Base-by-base conservation (phyloP, 2,888 invertebrate species). In the Erynnis tages region DNA sequence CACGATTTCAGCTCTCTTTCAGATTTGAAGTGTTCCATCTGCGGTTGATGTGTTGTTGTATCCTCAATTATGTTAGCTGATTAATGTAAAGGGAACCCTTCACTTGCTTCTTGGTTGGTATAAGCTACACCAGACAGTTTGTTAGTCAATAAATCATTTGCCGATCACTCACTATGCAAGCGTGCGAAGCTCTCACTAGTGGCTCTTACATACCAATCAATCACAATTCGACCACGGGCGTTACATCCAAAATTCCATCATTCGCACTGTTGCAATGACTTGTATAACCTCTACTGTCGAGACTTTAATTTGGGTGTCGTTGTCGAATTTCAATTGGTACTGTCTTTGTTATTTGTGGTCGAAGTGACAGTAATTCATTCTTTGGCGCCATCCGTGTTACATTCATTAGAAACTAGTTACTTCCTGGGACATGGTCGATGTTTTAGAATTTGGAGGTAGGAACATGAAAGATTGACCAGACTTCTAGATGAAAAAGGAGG, bases 161-260 rank as follows among this genome's bases (percentile, higher is more conserved):
- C 19, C 19, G 43, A 43, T 54, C 40, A 61, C 66, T 73, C 65
- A 58, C 53, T 57, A 73, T 73, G 66, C 70, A 56, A 45, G 38
- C 41, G 19, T 11, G 37, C 23, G 10, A 55, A 66, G 72, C 78
- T 78, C 78, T 79, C 78, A 70, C 78, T 63, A 47, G 8, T 55
- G 7, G 53, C 7, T 30, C 52, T 14, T 66, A 71, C 77, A 78
- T 79, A 78, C 71, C 62, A 76, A 76, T 67, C 61, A 69, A 61
- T 64, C 52, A 59, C 49, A 55, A 50, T 59, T 62, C 56, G 46
- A 59, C 40, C 21, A 54, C 54, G 62, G 57, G 59, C 63, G 55
- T 64, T 47, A 61, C 57, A 59, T 56, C 52, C 60, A 57, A 60
- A 60, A 54, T 53, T 43, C 54, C 50, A 54, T 45, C 40, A 54